Base-by-base conservation (phyloP, 1,140 invertebrate genomes). In the Ylistrum balloti region DNA sequence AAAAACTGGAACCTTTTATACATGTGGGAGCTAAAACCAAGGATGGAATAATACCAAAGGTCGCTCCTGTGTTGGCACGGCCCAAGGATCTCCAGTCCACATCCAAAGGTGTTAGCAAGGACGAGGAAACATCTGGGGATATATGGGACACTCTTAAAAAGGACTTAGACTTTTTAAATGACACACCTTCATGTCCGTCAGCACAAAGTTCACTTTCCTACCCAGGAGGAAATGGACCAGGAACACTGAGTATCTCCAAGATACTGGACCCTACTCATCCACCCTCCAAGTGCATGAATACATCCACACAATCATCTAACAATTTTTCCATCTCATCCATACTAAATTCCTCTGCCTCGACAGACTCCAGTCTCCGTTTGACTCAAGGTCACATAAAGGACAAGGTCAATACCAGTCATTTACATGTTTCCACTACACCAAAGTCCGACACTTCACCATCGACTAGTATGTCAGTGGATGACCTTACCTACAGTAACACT, bases 301-400 rank as follows among this genome's bases (percentile, higher is more conserved):
- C 56, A 17, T 28, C 56, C n/a, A 28, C 56, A 28, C 56, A 74
- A 17, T 74, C 56, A 74, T 74, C 56, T 2, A 74, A 74, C n/a
- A 74, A 74, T 11, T 74, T 74, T 11, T 74, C 56, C 1, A 74
- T 74, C 22, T 74, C 56, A 74, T 74, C 56, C 0, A 74, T 74
- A 74, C 56, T 74, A 28, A 74, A 74, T 11, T 74, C 56, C n/a
- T 74, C 56, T 74, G 56, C 56, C 56, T 74, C 56, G n/a, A 74
- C 56, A 74, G 56, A 74, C 56, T n/a, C 56, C 56, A 74, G 7
- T 74, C 22, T 74, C 56, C 56, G 56, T n/a, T 74, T 74, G n/a
- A 74, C 22, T 74, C 56, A 74, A 74, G 56, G 15, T 74, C 56
- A 74, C n/a, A n/a, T 74, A 22, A 74, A 74, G 56, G 56, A 74